Conservation (phyloP, 2,888 invertebrate genomes). For the Drosophila birchii region DNA sequence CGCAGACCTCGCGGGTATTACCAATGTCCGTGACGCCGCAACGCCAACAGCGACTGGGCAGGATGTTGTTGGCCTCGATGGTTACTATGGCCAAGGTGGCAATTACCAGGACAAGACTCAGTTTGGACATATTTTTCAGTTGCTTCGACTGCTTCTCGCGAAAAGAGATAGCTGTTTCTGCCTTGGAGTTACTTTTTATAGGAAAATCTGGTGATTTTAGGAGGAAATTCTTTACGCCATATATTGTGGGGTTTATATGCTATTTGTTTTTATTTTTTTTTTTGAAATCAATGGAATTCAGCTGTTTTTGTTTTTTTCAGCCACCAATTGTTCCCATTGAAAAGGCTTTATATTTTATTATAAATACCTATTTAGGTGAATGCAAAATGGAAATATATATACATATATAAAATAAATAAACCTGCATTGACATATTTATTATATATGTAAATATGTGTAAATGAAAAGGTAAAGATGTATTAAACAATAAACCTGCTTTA, state of each 20-base stretch:
- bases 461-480: background rate
- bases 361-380: background rate
- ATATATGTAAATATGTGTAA: background rate
- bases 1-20: conserved; percentile 52
- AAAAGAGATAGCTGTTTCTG: conserved; percentile 5
- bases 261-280: background rate
- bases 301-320: too few relatives aligned
- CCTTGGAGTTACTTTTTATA: background rate
- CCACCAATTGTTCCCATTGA: background rate
- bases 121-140: conserved; percentile 43
- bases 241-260: background rate
- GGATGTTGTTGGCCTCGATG: conserved; percentile 27
- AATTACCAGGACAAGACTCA: conserved; percentile 49
- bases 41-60: conserved; percentile 30
- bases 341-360: background rate
- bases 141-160: background rate
- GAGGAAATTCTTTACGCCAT: background rate
- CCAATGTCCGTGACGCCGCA: conserved; percentile 51
- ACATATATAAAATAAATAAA: background rate
- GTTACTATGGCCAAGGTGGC: conserved; percentile 40
- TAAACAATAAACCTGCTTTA: background rate
- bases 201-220: background rate
- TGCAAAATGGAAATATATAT: background rate
- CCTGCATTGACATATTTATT: background rate
- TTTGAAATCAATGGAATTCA: background rate